phyloP scores from a whole-genome alignment of 2,797 vertebrate genomes.

The Buphagus erythrorhynchus region DNA sequence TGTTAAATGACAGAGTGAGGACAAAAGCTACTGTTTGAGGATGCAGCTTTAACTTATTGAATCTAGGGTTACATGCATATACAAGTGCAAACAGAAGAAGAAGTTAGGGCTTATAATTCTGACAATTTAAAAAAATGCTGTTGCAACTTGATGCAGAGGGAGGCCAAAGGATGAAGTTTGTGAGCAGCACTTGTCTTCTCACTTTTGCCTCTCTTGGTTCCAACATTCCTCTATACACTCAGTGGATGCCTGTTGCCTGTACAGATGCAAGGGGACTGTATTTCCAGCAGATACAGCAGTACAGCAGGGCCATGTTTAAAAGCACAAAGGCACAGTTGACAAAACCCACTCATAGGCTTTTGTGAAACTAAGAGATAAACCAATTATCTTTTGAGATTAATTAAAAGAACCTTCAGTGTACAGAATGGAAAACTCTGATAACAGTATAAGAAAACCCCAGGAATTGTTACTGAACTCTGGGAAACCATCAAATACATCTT shows the following conservation, averaged over 20 bases:
- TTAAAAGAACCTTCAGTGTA: neutral
- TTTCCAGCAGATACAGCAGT: neutral
- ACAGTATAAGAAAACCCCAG: accelerated
- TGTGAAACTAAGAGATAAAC: neutral
- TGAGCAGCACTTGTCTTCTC: neutral
- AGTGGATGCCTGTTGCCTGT: neutral
- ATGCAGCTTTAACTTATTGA: neutral
- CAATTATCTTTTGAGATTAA: neutral
- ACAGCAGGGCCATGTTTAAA: neutral
- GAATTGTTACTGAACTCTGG: neutral
- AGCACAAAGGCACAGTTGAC: neutral
- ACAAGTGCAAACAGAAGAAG: neutral
- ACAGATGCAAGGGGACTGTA: neutral
- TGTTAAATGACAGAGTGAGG: neutral
- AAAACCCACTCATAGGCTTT: neutral
- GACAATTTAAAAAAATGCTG: neutral
- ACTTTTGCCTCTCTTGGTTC: neutral
- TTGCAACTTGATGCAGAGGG: neutral
- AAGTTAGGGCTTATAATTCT: neutral
- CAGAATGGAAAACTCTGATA: neutral
- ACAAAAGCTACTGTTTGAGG: neutral
- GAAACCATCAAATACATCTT: neutral
- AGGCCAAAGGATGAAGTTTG: neutral
- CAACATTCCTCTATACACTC: neutral
- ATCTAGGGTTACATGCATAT: neutral